Evolutionary conservation across 2,888 invertebrate genomes (phyloP).

Genomic region (Tipula lateralis): DNA sequence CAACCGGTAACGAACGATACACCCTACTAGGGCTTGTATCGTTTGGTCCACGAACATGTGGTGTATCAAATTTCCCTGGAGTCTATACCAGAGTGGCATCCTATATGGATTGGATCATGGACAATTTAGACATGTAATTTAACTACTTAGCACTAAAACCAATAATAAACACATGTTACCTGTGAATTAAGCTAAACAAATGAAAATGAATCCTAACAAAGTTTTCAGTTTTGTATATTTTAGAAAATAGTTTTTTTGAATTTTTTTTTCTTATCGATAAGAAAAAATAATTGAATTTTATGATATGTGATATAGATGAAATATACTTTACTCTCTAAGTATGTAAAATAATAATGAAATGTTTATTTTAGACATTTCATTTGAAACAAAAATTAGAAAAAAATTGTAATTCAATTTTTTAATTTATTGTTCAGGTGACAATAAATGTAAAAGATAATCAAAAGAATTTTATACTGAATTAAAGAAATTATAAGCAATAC

Average conservation of each 20-base stretch:
- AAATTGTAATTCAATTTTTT: background rate
- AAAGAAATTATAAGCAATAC: background rate
- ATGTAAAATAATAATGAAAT: background rate
- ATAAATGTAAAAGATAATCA: background rate
- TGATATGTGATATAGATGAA: constrained; percentile 4
- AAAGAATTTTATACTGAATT: background rate
- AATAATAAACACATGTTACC: constrained; percentile 7
- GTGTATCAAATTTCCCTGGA: constrained; percentile 46
- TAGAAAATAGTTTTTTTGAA: background rate
- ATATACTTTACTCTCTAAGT: background rate
- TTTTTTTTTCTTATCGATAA: constrained; percentile 12
- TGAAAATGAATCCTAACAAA: background rate
- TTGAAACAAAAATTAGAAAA: background rate
- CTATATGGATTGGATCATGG: constrained; percentile 48
- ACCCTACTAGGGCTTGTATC: constrained; percentile 44
- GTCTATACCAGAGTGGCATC: constrained; percentile 49
- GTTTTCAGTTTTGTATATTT: background rate
- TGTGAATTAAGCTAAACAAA: background rate
- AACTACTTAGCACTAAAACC: background rate
- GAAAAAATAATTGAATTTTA: constrained; percentile 19
- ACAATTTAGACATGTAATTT: constrained; percentile 36
- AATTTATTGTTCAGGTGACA: background rate
- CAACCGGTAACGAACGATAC: constrained; percentile 36
- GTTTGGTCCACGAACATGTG: constrained; percentile 46
- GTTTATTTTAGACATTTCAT: background rate